Evolutionary conservation across 2,113 vertebrate species (phyloP).

Genomic region (Columba livia): DNA sequence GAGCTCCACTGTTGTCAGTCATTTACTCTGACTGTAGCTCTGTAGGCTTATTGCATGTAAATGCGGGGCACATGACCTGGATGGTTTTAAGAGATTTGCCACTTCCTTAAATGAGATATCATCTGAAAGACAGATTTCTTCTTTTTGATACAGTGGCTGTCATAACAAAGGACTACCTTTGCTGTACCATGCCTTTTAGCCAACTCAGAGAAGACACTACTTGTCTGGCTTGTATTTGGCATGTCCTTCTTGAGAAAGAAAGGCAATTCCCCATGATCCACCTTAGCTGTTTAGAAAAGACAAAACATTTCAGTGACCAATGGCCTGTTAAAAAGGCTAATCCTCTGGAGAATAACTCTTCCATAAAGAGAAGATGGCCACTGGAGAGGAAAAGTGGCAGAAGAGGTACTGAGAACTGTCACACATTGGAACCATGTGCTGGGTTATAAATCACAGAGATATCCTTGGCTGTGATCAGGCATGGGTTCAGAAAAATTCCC

Average conservation of each 20-base stretch:
- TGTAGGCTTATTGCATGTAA: not conserved
- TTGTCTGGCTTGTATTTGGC: conserved; percentile 32
- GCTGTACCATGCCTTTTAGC: conserved; percentile 50
- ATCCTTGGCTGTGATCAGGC: conserved; percentile 12
- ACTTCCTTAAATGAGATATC: conserved; percentile 39
- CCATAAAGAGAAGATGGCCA: conserved; percentile 15
- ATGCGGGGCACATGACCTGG: not conserved
- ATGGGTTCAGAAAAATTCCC: conserved; percentile 20
- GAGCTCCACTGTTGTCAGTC: not conserved
- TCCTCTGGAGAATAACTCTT: not conserved
- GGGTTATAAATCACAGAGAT: conserved; percentile 43
- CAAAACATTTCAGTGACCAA: not conserved
- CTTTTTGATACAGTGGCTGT: not conserved
- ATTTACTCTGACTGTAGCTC: not conserved
- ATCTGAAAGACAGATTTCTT: conserved; percentile 16
- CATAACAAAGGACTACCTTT: not conserved
- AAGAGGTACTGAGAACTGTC: conserved; percentile 27
- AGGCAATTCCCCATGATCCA: conserved; percentile 28
- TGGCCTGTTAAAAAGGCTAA: not conserved
- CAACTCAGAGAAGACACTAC: conserved; percentile 46
- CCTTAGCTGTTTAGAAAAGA: conserved; percentile 20
- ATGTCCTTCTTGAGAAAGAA: conserved; percentile 48
- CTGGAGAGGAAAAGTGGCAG: not conserved
- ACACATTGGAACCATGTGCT: not conserved
- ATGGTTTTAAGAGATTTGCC: conserved; percentile 40